Evolutionary conservation across 1,140 invertebrate species (phyloP), one percentile per base, ranked within the genome.

Genomic region (Homalodisca vitripennis): DNA sequence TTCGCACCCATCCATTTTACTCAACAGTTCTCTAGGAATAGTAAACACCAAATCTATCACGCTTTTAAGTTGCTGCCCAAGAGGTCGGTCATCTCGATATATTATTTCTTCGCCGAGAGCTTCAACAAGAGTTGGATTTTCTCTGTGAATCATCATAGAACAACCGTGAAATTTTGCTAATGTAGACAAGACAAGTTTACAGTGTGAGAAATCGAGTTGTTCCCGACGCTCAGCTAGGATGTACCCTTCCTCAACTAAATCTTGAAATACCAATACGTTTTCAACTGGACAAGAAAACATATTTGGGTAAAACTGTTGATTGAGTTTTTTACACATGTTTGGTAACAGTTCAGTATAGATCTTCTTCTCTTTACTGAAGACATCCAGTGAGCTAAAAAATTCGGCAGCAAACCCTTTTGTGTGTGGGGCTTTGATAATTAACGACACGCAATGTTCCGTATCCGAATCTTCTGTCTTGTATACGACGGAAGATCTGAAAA

Each of bases 351-450:
- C 14, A 2, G 14, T 60, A 24, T 60, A 60, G 3, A 60, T n/a
- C 6, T 22, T 29, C 24, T 13, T 6, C 26, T 60, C 55, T 82
- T 84, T 26, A 72, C 75, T 46, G 83, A 81, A 1, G 81, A 82
- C 2, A 75, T 77, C 3, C 75, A 71, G 53, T 75, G 78, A 41
- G 83, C 77, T 62, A 81, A 83, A 0, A 80, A 48, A 20, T 74
- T 51, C 22, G 12, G 72, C 71, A 32, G 81, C 76, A 1, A 77
- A 75, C 3, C 79, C 76, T 0, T 60, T 13, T 22, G 55, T 6
- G 10, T 6, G n/a, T 6, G 26, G 55, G 2, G 55, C 14, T 29
- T 60, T 60, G 14, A 60, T 26, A 1, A 60, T 60, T 10, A 60
- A 3, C 3, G 22, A 22, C 12, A 20, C 20, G 12, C 6, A 12